Conservation (phyloP, 2,888 invertebrate genomes). For the Chrysotoxum bicinctum region DNA sequence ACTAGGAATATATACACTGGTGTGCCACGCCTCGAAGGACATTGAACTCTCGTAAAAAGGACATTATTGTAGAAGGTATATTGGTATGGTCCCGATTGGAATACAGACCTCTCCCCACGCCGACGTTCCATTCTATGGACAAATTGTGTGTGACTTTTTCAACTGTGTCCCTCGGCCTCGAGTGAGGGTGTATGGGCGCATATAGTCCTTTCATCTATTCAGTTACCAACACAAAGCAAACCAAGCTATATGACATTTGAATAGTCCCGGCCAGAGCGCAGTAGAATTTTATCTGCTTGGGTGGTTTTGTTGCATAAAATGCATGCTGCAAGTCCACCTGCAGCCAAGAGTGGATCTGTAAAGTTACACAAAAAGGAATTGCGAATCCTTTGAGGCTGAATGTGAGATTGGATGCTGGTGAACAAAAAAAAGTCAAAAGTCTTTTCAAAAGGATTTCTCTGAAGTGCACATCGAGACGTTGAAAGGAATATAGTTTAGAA, state of each 20-base stretch:
- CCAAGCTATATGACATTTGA: constrained; percentile 45
- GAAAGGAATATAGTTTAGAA: neutral
- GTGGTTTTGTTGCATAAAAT: constrained; percentile 26
- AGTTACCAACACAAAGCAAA: constrained; percentile 32
- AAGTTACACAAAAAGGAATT: constrained; percentile 20
- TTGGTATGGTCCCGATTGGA: neutral
- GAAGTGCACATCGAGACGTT: constrained; percentile 24
- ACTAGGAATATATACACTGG: constrained; percentile 19
- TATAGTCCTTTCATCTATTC: constrained; percentile 25
- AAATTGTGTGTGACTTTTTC: constrained; percentile 35
- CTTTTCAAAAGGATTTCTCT: constrained; percentile 33
- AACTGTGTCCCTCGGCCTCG: neutral
- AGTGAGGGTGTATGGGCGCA: constrained; percentile 4
- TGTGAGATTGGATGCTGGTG: constrained; percentile 19
- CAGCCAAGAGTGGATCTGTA: neutral
- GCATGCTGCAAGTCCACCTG: constrained; percentile 5
- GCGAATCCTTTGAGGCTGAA: constrained; percentile 18
- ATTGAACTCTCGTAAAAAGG: constrained; percentile 51
- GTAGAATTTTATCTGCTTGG: constrained; percentile 41
- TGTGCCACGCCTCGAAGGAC: constrained; percentile 65
- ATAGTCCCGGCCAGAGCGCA: constrained; percentile 46
- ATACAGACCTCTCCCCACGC: neutral
- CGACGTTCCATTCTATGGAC: neutral
- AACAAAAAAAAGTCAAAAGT: constrained; percentile 16
- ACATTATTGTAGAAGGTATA: constrained; percentile 38